Evolutionary conservation across 2,797 vertebrate genomes (phyloP).

Genomic region (Geotrypetes seraphini): DNA sequence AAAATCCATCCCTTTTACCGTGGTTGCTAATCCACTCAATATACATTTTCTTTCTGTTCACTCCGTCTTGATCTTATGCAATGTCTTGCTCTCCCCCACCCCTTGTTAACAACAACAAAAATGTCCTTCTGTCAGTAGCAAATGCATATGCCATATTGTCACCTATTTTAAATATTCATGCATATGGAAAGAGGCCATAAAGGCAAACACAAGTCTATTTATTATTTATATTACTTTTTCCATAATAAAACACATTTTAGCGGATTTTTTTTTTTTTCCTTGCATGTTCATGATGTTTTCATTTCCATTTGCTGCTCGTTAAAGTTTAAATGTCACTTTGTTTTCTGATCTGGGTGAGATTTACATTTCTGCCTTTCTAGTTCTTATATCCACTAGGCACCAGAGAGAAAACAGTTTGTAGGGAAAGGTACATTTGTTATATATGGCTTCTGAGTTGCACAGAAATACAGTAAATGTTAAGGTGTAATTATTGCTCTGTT

Average conservation of each 20-base stretch:
- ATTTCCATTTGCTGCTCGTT: conserved; percentile 93
- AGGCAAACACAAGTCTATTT: conserved; percentile 68
- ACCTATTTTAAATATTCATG: conserved; percentile 79
- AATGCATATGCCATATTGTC: conserved; percentile 50
- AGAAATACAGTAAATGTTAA: conserved; percentile 12
- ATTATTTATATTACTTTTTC: conserved; percentile 79
- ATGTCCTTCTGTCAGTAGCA: conserved; percentile 42
- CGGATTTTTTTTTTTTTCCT: conserved; percentile 41
- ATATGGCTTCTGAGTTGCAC: too few relatives aligned
- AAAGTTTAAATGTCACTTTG: conserved; percentile 87
- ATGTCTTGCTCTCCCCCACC: background rate
- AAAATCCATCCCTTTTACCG: conserved; percentile 44
- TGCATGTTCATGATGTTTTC: conserved; percentile 62
- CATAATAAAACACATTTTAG: conserved; percentile 63
- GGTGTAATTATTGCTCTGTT: background rate
- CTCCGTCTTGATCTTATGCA: conserved; percentile 13
- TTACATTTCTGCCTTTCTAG: conserved; percentile 54
- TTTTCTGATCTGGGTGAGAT: conserved; percentile 55
- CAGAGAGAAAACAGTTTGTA: conserved; percentile 7
- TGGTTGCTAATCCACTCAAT: conserved; percentile 54
- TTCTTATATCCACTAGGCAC: conserved; percentile 32
- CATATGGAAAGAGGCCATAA: conserved; percentile 58
- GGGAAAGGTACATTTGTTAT: conserved; percentile 20
- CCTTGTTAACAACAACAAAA: background rate
- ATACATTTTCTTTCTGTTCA: conserved; percentile 36